phyloP scores from a whole-genome alignment of 2,797 vertebrate species.

The Antennarius maculatus region DNA sequence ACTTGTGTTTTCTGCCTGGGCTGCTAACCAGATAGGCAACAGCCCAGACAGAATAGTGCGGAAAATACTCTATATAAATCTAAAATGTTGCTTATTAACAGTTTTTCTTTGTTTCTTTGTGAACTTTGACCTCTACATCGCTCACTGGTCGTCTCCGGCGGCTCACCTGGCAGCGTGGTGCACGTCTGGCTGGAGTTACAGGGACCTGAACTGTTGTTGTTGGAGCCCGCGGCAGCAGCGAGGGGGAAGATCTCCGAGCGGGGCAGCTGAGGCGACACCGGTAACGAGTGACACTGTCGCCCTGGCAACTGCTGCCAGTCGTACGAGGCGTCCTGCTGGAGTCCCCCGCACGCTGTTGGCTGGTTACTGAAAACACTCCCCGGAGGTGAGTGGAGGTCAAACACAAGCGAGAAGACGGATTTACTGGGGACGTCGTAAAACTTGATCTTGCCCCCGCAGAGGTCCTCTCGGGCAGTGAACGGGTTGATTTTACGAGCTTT shows the following conservation, averaged over 20 bases:
- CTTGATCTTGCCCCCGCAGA: slow-evolving; percentile 96
- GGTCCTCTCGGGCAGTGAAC: slow-evolving; percentile 95
- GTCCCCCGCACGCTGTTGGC: slow-evolving; percentile 25
- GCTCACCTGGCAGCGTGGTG: slow-evolving; percentile 58
- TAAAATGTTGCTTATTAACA: no score
- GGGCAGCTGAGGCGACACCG: slow-evolving; percentile 88
- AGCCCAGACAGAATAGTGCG: no score
- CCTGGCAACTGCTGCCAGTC: slow-evolving; percentile 80
- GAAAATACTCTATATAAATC: no score
- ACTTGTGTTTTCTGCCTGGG: no score
- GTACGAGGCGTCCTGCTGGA: slow-evolving; percentile 63
- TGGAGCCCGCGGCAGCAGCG: slow-evolving; percentile 61
- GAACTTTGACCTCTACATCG: background rate
- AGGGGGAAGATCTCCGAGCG: slow-evolving; percentile 82
- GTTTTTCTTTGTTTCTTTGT: no score
- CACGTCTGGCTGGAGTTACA: slow-evolving; percentile 53
- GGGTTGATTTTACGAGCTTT: slow-evolving; percentile 90
- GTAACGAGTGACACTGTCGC: slow-evolving; percentile 90
- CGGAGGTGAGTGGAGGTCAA: slow-evolving; percentile 92
- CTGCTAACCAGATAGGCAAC: no score
- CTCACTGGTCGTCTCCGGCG: background rate
- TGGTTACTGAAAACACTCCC: slow-evolving; percentile 76
- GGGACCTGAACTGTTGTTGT: slow-evolving; percentile 47
- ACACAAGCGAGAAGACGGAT: slow-evolving; percentile 95
- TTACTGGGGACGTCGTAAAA: slow-evolving; percentile 96